phyloP scores from a whole-genome alignment of 2,113 vertebrate genomes.

The Syrmaticus mikado region DNA sequence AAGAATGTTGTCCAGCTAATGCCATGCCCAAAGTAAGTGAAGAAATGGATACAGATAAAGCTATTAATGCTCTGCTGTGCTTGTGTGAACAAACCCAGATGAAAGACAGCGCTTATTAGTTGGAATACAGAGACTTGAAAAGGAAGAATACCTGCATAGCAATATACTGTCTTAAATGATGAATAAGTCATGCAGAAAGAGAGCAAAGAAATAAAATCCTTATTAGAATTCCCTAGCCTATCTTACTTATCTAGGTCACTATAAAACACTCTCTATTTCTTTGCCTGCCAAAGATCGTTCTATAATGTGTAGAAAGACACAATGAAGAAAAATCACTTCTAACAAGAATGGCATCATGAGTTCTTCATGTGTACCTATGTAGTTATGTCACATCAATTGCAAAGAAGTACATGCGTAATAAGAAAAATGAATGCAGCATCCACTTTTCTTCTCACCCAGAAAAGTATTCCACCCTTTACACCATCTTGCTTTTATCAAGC shows the following conservation, averaged over 20 bases:
- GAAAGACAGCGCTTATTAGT: background rate
- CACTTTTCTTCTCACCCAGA: background rate
- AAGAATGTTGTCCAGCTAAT: background rate
- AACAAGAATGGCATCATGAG: background rate
- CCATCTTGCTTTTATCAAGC: background rate
- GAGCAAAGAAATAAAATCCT: background rate
- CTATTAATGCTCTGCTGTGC: background rate
- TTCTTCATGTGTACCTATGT: accelerated
- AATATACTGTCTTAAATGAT: background rate
- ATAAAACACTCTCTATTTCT: background rate
- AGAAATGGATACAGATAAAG: background rate
- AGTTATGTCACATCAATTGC: background rate
- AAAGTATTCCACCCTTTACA: background rate
- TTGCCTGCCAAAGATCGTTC: background rate
- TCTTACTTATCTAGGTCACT: conserved; percentile 9
- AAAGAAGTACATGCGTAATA: background rate
- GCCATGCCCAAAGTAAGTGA: background rate
- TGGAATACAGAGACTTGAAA: background rate
- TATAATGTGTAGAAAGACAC: background rate
- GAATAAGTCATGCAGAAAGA: conserved; percentile 4
- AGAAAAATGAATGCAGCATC: background rate
- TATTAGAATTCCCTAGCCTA: background rate
- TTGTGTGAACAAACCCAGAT: background rate
- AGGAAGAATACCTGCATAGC: background rate
- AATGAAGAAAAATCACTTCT: background rate